Evolutionary conservation across 2,888 invertebrate genomes (phyloP).

Genomic region (Scrobipalpa costella): DNA sequence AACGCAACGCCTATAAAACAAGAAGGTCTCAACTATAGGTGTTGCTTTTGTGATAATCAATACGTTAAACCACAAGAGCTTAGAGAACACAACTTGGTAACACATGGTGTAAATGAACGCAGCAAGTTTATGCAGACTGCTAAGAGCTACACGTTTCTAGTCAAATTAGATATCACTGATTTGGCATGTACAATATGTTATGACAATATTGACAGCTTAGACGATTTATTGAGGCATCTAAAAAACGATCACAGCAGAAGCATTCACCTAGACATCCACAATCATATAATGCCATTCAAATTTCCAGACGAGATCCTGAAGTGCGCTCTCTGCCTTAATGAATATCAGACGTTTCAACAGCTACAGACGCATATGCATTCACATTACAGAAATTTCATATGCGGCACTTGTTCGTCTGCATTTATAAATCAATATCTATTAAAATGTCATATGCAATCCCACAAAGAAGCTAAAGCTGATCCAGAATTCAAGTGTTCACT

Average conservation of each 20-base stretch:
- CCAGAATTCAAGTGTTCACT: constrained; percentile 51
- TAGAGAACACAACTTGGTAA: constrained; percentile 51
- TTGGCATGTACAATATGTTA: constrained; percentile 50
- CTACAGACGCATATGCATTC: constrained; percentile 50
- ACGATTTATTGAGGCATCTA: constrained; percentile 33
- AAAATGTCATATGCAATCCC: constrained; percentile 38
- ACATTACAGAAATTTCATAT: constrained; percentile 51
- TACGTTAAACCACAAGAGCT: constrained; percentile 50
- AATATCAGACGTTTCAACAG: constrained; percentile 37
- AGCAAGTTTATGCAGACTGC: constrained; percentile 41
- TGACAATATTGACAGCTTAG: constrained; percentile 20
- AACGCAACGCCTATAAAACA: constrained; percentile 66
- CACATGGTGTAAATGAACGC: constrained; percentile 42
- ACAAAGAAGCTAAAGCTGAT: constrained; percentile 36
- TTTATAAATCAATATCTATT: constrained; percentile 45
- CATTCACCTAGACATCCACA: constrained; percentile 42
- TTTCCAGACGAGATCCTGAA: constrained; percentile 41
- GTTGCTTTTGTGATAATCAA: constrained; percentile 57
- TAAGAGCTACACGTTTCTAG: constrained; percentile 38
- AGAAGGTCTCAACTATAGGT: constrained; percentile 54
- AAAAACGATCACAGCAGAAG: constrained; percentile 35
- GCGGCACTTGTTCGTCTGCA: constrained; percentile 44
- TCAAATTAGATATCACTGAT: constrained; percentile 56
- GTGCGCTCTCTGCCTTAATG: constrained; percentile 40
- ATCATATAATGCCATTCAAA: constrained; percentile 53